Percentiles rank a stretch among this genome's conserved stretches.
Evolutionary conservation across 2,888 invertebrate genomes (phyloP).

Genomic region (Oligia strigilis): DNA sequence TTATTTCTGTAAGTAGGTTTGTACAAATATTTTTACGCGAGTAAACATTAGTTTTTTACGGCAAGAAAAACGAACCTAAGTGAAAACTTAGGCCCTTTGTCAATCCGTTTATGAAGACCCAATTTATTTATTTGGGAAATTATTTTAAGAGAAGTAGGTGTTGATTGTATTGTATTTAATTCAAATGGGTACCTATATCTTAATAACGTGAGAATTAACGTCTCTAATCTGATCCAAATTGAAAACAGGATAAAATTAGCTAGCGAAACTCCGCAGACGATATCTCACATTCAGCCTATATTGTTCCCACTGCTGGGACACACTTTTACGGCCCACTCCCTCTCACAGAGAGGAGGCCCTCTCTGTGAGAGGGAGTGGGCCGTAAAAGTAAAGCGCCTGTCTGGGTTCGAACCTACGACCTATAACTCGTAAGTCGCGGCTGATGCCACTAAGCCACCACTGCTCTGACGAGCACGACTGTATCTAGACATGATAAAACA

Average conservation of each 20-base stretch:
- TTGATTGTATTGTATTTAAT: not conserved
- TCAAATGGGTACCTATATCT: not conserved
- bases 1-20: not conserved
- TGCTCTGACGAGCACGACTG: no score
- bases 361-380: no score
- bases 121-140: no score
- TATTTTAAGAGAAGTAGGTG: not conserved
- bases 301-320: no score
- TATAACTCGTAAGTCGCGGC: no score
- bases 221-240: not conserved
- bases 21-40: not conserved
- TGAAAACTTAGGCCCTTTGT: not conserved
- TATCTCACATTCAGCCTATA: not conserved
- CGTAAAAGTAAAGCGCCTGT: no score
- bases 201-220: not conserved
- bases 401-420: no score
- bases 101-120: not conserved
- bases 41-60: not conserved
- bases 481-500: not conserved
- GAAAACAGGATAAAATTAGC: not conserved
- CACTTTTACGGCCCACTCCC: no score
- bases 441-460: no score
- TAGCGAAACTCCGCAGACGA: not conserved
- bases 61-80: no score
- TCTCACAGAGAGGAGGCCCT: no score